Base-by-base conservation (phyloP, 2,113 vertebrate genomes). In the Siniperca chuatsi region DNA sequence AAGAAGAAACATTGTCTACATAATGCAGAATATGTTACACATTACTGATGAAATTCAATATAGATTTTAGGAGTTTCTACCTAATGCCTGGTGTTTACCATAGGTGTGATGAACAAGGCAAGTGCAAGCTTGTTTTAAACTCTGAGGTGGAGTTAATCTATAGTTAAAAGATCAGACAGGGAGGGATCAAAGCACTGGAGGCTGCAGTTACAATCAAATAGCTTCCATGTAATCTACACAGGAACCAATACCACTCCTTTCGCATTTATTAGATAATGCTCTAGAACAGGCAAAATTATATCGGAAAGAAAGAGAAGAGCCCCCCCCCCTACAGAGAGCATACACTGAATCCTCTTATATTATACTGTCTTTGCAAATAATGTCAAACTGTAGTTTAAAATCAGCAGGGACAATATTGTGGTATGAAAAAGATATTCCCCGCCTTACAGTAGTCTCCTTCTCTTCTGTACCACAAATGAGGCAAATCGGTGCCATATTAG, bases 281-380 rank as follows among this genome's bases (percentile, higher is more conserved):
- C 62, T 65, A 78, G 87, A 90, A 69, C 33, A 61, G 35, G 29
- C 33, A 25, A 82, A 89, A 82, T 55, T 0, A 67, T 37, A 65
- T 42, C 10, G 21, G 75, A 83, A 76, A 81, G 37, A 29, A 29
- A 29, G 29, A 29, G 29, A 29, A 29, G 29, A 29, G 29, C 29
- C 73, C 40, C 33, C 52, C 69, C 78, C 85, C 76, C 84, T n/a
- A 55, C 82, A 90, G 87, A 89, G 79, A 85, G 81, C 25, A 25
- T 16, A 50, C 70, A 9, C 65, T 81, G 84, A 84, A 71, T 88
- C 64, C 74, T 81, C 74, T 65, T 64, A 86, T 85, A 88, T 92
- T 84, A 80, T 79, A 64, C 90, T 92, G 86, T 92, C 93, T 93
- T 57, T 87, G 85, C 90, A 88, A 92, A 94, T 92, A 89, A 94